Base-by-base conservation (phyloP, 2,888 invertebrate species). In the Leptopterna dolabrata region DNA sequence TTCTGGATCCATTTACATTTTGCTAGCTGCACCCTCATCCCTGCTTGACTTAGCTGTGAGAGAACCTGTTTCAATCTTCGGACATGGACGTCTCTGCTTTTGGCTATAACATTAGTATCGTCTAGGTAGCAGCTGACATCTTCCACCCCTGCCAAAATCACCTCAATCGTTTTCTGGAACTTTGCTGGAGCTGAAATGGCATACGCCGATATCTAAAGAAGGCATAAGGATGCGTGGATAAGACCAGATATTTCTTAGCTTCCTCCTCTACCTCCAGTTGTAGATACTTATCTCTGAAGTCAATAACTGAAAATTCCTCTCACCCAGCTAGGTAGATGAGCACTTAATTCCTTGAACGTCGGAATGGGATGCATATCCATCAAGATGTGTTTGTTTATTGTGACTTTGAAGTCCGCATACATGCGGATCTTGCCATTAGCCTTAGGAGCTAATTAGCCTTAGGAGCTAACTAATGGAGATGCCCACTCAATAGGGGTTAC, bases 91-190 rank as follows among this genome's bases (percentile, higher is more conserved):
- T n/a, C n/a, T n/a, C n/a, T n/a, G 30, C 30, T 82, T 13, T 82
- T 82, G 3, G 27, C 82, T 16, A 63, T 82, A 3, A 91, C 89
- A 11, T 91, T 87, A 63, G 91, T 90, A 70, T 91, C 91, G 73
- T 91, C 91, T 19, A 91, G 86, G 88, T 90, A 91, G 89, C 90
- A 89, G 24, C 89, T 90, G 16, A 90, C 90, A 6, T 89, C 90
- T 0, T 90, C 88, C 1, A 91, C 88, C 4, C 90, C 91, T 80
- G 88, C 85, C 14, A 92, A 88, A 43, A 91, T 88, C 55, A 90
- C 88, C 88, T 92, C 92, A 55, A 92, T 89, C 7, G 82, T 85
- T 78, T 84, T 88, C 73, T 89, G 89, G 41, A 89, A 89, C 14
- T 87, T 86, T 0, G 88, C 88, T 14, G 89, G 88, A 19, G 90